Conservation (phyloP, 2,797 vertebrate genomes). For the Aphelocoma californica region DNA sequence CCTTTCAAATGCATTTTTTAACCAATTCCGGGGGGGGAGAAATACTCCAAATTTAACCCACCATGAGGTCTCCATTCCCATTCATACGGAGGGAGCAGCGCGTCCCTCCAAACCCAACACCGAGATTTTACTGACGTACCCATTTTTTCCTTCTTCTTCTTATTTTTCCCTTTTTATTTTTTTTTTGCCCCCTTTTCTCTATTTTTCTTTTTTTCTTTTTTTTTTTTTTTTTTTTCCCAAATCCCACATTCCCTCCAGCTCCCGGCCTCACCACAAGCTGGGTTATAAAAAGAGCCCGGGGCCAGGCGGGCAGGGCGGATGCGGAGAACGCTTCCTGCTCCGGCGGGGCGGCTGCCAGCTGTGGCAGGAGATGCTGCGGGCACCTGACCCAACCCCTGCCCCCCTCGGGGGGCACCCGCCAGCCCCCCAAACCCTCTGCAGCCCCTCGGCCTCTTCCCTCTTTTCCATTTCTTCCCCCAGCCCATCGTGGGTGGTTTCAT, state of each 20-base stretch:
- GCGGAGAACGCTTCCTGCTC: conserved; percentile 62
- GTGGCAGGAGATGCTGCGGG: background rate
- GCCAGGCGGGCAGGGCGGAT: conserved; percentile 64
- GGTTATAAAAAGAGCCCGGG: conserved; percentile 41
- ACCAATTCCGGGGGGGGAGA: fast-evolving
- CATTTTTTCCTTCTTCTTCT: fast-evolving
- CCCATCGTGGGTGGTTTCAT: fast-evolving
- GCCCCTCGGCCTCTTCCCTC: background rate
- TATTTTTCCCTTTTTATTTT: fast-evolving
- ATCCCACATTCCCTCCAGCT: conserved; percentile 30
- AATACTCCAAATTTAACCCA: background rate
- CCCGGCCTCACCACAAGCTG: conserved; percentile 58
- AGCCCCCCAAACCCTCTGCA: background rate
- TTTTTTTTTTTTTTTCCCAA: background rate
- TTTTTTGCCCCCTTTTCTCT: fast-evolving
- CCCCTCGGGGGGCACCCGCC: fast-evolving
- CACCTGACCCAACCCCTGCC: background rate
- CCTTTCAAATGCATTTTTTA: fast-evolving
- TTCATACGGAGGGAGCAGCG: fast-evolving
- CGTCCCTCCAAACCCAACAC: background rate
- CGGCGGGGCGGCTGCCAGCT: background rate
- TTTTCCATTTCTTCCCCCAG: fast-evolving
- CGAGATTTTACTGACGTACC: conserved; percentile 9
- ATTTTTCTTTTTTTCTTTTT: fast-evolving
- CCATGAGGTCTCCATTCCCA: fast-evolving